These are phyloP conservation scores for Onychomys torridus DNA, from an alignment of 2,797 vertebrate genomes.

Conservation along the genomic window DNA sequence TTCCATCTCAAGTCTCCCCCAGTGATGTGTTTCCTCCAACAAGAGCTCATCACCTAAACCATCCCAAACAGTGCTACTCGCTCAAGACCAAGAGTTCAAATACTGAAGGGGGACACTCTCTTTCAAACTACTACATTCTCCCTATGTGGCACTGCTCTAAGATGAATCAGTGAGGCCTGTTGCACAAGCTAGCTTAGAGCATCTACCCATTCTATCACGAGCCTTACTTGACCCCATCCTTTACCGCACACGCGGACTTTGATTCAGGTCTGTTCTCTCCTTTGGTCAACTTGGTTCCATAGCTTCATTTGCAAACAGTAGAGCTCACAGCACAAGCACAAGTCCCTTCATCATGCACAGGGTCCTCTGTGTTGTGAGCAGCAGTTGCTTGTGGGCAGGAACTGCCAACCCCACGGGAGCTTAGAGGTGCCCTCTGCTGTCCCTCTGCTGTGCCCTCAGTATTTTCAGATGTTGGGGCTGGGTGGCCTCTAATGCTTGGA, in stretches of 20 bases:
- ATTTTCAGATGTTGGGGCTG: neutral
- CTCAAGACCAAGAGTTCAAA: neutral
- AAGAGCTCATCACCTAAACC: neutral
- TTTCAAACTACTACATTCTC: neutral
- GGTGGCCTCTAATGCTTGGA: neutral
- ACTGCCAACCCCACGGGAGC: neutral
- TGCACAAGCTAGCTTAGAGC: neutral
- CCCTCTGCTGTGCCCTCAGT: neutral
- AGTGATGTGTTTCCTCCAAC: neutral
- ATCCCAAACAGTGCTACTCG: neutral
- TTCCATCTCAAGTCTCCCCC: neutral
- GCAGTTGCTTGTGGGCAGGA: neutral
- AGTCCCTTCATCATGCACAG: neutral
- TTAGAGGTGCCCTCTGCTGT: neutral
- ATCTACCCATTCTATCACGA: neutral
- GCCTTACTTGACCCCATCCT: neutral
- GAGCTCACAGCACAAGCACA: neutral
- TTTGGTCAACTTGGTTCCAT: too few relatives aligned
- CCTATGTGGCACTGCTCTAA: neutral
- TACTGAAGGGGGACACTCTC: neutral
- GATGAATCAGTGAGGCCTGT: neutral
- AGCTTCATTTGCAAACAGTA: too few relatives aligned
- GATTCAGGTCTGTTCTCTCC: neutral
- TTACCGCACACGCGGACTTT: neutral
- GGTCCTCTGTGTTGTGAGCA: neutral